Evolutionary conservation across 2,888 invertebrate genomes (phyloP), one percentile per base, ranked within the genome.

Genomic region (Thyatira batis): DNA sequence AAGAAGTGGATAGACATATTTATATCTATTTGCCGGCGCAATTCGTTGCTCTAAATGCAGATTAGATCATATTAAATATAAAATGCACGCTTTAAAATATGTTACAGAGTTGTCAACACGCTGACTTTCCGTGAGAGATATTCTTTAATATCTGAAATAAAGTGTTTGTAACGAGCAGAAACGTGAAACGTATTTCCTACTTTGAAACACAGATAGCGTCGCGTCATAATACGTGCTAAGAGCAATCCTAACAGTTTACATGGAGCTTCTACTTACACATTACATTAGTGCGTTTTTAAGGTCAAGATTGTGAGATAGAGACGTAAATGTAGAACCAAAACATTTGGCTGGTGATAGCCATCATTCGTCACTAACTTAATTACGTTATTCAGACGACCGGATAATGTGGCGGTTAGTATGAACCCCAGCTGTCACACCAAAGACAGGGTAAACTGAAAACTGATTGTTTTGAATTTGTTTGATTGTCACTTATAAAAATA

Each of bases 121-220:
- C 45, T 43, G 60, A 50, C 49, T 58, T 53, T 33, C 25, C 54
- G 64, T 61, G 45, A 50, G 45, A 55, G 6, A 45, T 10, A 45
- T 45, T 45, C 56, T 53, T 59, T 61, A 61, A 69, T 63, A 65
- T 51, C 54, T 62, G 67, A 56, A 27, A 27, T 27, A 17, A 25
- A 20, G 17, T 8, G 13, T 66, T 61, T 64, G 61, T 70, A 81
- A 86, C 77, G 67, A 79, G 73, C 51, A 21, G 72, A n/a, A n/a
- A n/a, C n/a, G n/a, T n/a, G n/a, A n/a, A n/a, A n/a, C n/a, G n/a
- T n/a, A n/a, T 75, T 84, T 86, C 86, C 86, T 86, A 80, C 80
- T 84, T 85, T 76, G 76, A 66, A 60, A 65, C 51, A 55, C 50
- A 61, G 62, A 63, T 53, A 57, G 61, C 53, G 55, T 43, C 17